Base-by-base conservation (phyloP, 2,888 invertebrate genomes). In the Micoletzkya japonica region DNA sequence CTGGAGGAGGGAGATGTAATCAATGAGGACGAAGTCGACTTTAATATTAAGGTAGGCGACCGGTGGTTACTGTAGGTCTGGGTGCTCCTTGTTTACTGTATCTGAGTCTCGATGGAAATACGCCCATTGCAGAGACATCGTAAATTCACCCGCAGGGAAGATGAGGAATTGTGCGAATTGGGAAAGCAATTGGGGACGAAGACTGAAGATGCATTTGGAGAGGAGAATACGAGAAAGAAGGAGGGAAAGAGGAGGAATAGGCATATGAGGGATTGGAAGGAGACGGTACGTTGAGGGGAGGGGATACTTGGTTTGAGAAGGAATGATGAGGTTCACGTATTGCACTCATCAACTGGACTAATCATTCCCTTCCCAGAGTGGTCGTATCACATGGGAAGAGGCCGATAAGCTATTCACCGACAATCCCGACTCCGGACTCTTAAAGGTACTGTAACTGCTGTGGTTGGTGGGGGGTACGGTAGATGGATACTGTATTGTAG, bases 321-420 rank as follows among this genome's bases (percentile, higher is more conserved):
- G n/a, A n/a, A n/a, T n/a, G n/a, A n/a, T n/a, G n/a, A n/a, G n/a
- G n/a, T n/a, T n/a, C n/a, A n/a, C n/a, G n/a, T n/a, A n/a, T n/a
- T n/a, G n/a, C n/a, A n/a, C n/a, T n/a, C n/a, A n/a, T n/a, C n/a
- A n/a, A n/a, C n/a, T n/a, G n/a, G n/a, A n/a, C n/a, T n/a, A n/a
- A n/a, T n/a, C n/a, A n/a, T n/a, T n/a, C n/a, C 50, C 24, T 32
- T 60, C 39, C 3, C 37, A 63, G 63, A 44, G 20, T 17, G 63
- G 63, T 50, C 32, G 36, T 17, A 14, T 66, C 28, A 37, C 66
- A 56, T 66, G 66, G 66, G 52, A 66, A 26, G 66, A 66, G 20
- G 66, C 66, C 7, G 54, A 66, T 36, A 20, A 56, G 10, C n/a
- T 66, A 24, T n/a, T 66, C 37, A n/a, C 4, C 4, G 39, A 34